Percentiles rank a stretch among this genome's conserved stretches.
Evolutionary conservation across 2,888 invertebrate genomes (phyloP).

Genomic region (Torymus auratus): DNA sequence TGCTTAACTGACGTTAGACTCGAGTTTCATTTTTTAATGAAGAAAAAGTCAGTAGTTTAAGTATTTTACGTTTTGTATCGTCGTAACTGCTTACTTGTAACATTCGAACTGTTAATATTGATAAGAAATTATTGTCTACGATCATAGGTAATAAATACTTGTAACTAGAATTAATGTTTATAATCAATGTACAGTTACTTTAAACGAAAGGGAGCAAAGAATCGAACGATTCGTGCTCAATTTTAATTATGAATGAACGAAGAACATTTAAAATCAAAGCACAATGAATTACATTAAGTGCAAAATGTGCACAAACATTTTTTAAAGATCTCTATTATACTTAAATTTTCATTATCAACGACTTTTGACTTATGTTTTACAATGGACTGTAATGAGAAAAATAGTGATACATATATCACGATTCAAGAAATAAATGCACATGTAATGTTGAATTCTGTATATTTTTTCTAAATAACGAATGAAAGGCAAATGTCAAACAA

Average conservation of each 20-base stretch:
- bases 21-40: slow-evolving; percentile 40
- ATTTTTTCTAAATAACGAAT: slow-evolving; percentile 30
- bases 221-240: slow-evolving; percentile 14
- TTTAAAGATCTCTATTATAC: slow-evolving; percentile 37
- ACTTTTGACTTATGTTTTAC: slow-evolving; percentile 18
- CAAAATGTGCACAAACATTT: slow-evolving; percentile 19
- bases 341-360: slow-evolving; percentile 36
- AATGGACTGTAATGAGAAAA: slow-evolving; percentile 1
- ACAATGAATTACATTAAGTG: slow-evolving; percentile 20
- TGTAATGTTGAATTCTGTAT: slow-evolving; percentile 34
- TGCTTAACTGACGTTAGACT: slow-evolving; percentile 43
- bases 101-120: slow-evolving; percentile 37
- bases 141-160: slow-evolving; percentile 37
- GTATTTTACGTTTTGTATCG: slow-evolving; percentile 48
- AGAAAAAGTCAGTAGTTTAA: slow-evolving; percentile 54
- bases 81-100: slow-evolving; percentile 39
- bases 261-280: slow-evolving; percentile 16
- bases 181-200: slow-evolving; percentile 51
- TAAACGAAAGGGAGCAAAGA: slow-evolving; percentile 6
- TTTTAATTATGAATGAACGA: slow-evolving; percentile 16
- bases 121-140: slow-evolving; percentile 26
- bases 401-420: slow-evolving; percentile 16
- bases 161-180: slow-evolving; percentile 26
- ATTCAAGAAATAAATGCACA: slow-evolving; percentile 15
- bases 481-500: slow-evolving; percentile 31